Percentiles rank a stretch among this genome's conserved stretches.
These are phyloP conservation scores for Catonia carolina DNA, from an alignment of 2,888 invertebrate genomes.

Conservation along the genomic window DNA sequence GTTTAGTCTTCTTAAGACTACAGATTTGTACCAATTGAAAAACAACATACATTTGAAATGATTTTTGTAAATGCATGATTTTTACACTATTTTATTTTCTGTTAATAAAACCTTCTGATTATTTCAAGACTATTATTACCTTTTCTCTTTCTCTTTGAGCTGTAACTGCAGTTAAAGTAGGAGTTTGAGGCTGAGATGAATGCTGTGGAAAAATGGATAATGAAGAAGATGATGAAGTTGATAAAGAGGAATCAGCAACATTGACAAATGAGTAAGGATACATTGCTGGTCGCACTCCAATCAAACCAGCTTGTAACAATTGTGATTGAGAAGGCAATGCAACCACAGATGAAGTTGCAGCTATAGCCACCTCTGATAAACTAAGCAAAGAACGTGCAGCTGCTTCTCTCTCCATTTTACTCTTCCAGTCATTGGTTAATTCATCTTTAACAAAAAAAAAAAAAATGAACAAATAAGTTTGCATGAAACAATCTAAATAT, in stretches of 20 bases:
- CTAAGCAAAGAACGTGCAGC: conserved; percentile 77
- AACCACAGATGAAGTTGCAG: conserved; percentile 33
- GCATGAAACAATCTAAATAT: not conserved
- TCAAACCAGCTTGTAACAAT: conserved; percentile 34
- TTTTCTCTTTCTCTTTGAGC: conserved; percentile 34
- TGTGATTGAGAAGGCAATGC: conserved; percentile 14
- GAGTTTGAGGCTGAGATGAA: conserved; percentile 28
- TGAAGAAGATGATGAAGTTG: too few relatives aligned
- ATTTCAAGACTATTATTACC: too few relatives aligned
- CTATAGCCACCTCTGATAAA: conserved; percentile 51
- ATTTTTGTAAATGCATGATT: too few relatives aligned
- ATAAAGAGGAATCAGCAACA: too few relatives aligned
- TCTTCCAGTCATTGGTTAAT: conserved; percentile 4
- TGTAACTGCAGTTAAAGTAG: conserved; percentile 33
- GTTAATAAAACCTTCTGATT: too few relatives aligned
- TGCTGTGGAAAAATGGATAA: too few relatives aligned
- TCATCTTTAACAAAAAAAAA: too few relatives aligned
- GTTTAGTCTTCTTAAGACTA: too few relatives aligned
- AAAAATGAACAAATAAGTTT: too few relatives aligned
- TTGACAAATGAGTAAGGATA: conserved; percentile 33
- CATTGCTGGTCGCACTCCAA: conserved; percentile 45
- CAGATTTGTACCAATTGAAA: too few relatives aligned
- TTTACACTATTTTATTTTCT: too few relatives aligned
- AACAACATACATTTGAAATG: too few relatives aligned
- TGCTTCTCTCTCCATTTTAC: conserved; percentile 73